phyloP scores from a whole-genome alignment of 2,113 vertebrate species.

The Chinchilla lanigera region DNA sequence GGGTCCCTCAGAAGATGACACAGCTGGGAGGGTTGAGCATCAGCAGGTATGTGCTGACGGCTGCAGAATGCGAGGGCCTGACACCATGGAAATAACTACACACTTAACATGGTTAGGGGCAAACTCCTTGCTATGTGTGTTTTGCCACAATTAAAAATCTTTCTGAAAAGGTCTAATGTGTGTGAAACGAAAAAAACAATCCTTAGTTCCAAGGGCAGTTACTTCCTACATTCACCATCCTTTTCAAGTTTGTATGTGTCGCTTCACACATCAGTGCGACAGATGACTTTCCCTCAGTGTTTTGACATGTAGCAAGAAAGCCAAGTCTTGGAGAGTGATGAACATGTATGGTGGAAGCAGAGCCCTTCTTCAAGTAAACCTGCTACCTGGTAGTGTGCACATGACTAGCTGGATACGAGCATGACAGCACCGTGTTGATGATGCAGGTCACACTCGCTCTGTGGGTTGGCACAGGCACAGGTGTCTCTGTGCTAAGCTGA shows the following conservation, averaged over 20 bases:
- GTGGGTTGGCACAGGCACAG: conserved; percentile 83
- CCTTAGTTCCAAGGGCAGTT: background rate
- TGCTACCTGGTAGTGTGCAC: background rate
- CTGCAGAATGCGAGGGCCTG: background rate
- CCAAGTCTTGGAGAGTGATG: background rate
- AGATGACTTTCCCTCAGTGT: background rate
- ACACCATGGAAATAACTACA: background rate
- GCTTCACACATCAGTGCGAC: background rate
- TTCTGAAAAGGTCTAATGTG: background rate
- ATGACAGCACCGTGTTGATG: background rate
- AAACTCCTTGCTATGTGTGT: background rate
- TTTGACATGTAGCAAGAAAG: background rate
- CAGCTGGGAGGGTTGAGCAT: background rate
- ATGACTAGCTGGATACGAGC: rapidly evolving
- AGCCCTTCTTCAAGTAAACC: background rate
- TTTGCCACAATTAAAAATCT: background rate
- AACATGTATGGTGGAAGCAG: background rate
- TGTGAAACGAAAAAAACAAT: background rate
- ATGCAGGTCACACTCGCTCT: conserved; percentile 57
- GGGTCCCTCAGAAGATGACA: rapidly evolving
- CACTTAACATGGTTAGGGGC: too few relatives aligned
- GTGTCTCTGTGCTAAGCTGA: background rate
- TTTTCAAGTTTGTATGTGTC: background rate
- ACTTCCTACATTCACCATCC: rapidly evolving
- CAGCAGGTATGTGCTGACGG: background rate